A percentile compares a stretch with the other conserved stretches of the same genome.
Conservation (phyloP, 1,140 invertebrate genomes). For the Drosophila bocki region DNA sequence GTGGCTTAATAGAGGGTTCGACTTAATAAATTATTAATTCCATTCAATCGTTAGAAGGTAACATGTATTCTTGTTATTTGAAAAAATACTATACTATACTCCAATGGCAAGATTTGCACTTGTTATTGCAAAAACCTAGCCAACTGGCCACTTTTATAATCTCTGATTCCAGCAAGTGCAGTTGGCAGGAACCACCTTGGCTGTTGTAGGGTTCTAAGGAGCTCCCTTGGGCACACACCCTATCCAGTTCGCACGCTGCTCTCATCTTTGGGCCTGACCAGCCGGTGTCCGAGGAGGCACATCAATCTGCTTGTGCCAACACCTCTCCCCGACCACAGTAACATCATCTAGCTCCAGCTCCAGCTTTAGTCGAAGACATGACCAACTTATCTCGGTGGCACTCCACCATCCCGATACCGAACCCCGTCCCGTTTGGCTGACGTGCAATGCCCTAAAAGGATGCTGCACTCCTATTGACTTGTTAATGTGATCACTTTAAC, state of each 20-base stretch:
- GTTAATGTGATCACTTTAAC: constrained; percentile 84
- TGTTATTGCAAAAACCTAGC: background rate
- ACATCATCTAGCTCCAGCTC: constrained; percentile 26
- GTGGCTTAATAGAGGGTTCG: background rate
- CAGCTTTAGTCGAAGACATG: constrained; percentile 11
- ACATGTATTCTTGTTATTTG: too few relatives aligned
- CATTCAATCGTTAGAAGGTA: too few relatives aligned
- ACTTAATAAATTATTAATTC: background rate
- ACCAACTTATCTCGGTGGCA: constrained; percentile 13
- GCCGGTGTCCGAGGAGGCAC: constrained; percentile 55
- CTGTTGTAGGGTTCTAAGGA: background rate
- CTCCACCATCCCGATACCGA: constrained; percentile 2
- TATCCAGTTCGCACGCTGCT: constrained; percentile 74
- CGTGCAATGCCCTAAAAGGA: constrained; percentile 82
- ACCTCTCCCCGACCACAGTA: constrained; percentile 37
- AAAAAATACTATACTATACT: too few relatives aligned
- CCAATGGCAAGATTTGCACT: background rate
- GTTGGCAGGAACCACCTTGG: background rate
- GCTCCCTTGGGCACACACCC: constrained; percentile 68
- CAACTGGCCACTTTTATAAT: constrained; percentile 17
- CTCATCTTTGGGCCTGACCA: constrained; percentile 47
- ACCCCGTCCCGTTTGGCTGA: constrained; percentile 46
- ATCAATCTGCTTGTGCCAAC: constrained; percentile 78
- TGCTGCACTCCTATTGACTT: constrained; percentile 81
- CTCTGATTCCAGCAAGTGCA: constrained; percentile 21